These are phyloP conservation scores for Heliconius erato DNA, from an alignment of 2,888 invertebrate genomes.

Conservation along the genomic window DNA sequence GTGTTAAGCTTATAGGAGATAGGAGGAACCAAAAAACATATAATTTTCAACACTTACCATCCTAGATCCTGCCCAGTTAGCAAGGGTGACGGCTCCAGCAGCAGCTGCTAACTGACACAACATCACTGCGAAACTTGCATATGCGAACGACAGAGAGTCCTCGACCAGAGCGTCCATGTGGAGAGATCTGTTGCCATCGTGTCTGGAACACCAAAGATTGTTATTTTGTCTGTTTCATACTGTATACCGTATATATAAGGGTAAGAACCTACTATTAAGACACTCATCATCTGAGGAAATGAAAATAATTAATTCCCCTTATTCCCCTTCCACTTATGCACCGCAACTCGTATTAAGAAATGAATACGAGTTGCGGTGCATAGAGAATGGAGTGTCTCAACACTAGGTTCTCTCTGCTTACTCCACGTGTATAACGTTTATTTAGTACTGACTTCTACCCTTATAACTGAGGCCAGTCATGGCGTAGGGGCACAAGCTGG, in stretches of 20 bases:
- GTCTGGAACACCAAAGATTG: conserved; percentile 61
- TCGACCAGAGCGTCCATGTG: conserved; percentile 85
- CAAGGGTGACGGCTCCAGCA: conserved; percentile 81
- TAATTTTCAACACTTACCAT: conserved; percentile 65
- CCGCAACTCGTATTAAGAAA: too few species aligned
- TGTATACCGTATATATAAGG: too few species aligned
- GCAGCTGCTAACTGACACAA: conserved; percentile 80
- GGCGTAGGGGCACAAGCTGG: too few species aligned
- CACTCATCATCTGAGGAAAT: too few species aligned
- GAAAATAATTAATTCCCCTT: too few species aligned
- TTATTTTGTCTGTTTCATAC: conserved; percentile 46
- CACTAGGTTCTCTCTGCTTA: neutral
- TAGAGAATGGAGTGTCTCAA: neutral
- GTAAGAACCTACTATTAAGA: too few species aligned
- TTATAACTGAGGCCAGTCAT: too few species aligned
- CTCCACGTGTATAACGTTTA: neutral
- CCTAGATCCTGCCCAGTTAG: conserved; percentile 84
- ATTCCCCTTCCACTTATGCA: too few species aligned
- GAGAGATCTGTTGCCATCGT: conserved; percentile 70
- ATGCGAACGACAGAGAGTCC: conserved; percentile 83
- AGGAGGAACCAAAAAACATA: neutral
- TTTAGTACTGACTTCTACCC: too few species aligned
- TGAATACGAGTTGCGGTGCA: too few species aligned
- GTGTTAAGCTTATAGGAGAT: too few species aligned
- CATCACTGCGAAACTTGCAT: conserved; percentile 81